Conservation (phyloP, 2,888 invertebrate genomes). For the Geophilus truncorum region DNA sequence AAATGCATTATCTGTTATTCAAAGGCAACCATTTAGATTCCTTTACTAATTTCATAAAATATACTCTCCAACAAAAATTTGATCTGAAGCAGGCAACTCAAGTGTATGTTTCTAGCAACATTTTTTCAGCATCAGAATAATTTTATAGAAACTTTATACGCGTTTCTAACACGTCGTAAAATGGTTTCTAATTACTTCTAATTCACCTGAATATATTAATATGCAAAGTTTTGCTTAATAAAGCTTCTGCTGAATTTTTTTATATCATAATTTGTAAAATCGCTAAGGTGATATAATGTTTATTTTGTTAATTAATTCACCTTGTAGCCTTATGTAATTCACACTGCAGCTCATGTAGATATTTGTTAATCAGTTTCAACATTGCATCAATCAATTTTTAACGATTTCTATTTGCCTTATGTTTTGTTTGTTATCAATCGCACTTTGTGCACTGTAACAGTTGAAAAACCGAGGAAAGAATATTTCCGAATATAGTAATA, state of each 20-base stretch:
- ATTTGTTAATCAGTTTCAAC: not conserved
- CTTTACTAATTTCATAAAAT: too few species aligned
- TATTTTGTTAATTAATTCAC: not conserved
- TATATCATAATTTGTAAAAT: not conserved
- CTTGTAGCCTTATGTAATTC: not conserved
- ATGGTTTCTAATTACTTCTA: not conserved
- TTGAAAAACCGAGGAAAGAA: not conserved
- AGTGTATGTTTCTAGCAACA: too few species aligned
- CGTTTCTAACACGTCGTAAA: too few species aligned
- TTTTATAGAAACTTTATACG: too few species aligned
- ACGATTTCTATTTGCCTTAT: not conserved
- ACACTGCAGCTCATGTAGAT: not conserved
- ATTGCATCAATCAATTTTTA: not conserved
- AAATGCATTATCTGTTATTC: too few species aligned
- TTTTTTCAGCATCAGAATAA: too few species aligned
- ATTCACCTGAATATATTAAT: not conserved
- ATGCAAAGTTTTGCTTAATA: not conserved
- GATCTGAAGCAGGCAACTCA: too few species aligned
- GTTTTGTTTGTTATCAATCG: not conserved
- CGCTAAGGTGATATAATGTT: not conserved
- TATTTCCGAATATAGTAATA: not conserved
- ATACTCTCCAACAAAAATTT: too few species aligned
- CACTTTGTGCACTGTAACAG: not conserved
- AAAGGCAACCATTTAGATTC: too few species aligned
- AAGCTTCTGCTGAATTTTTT: not conserved